Evolutionary conservation across 1,140 invertebrate genomes (phyloP), one percentile per base, ranked within the genome.

Genomic region (Pachyrhynchus sulphureomaculatus): DNA sequence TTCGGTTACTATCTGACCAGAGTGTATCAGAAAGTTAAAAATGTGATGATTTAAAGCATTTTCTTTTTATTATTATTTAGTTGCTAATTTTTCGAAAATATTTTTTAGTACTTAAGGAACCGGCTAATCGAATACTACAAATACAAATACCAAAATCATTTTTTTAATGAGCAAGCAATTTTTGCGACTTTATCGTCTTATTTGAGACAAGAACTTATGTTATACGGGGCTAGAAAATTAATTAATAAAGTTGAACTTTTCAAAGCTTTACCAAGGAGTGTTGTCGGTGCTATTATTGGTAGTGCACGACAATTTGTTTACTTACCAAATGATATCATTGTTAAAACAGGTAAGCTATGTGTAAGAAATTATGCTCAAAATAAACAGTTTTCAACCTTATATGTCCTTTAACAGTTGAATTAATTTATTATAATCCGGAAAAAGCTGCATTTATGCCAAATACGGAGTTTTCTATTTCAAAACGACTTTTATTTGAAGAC

Each of bases 311-410:
- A 71, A 2, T 72, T 79, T 55, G 72, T 82, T 57, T 82, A 73
- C 59, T 71, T 81, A 24, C 49, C 75, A 0, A 76, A 78, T 41
- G 81, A 83, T 26, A 55, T 76, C 0, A 76, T 83, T 12, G 67
- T 80, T 1, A 71, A 73, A 49, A 10, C 9, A 10, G 58, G 56
- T 59, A 23, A 21, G 42, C 36, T 3, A 26, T 6, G 6, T 18
- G 4, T 47, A 5, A 10, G 6, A 17, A 20, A 5, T 20, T 23
- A 17, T n/a, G n/a, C n/a, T n/a, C n/a, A n/a, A n/a, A n/a, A n/a
- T 32, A 32, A 6, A 32, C 12, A 32, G 5, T 32, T 32, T 32
- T 32, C 29, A 12, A 32, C 5, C 5, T 12, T 4, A 6, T 32
- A 12, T 12, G 29, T 32, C 12, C 5, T 4, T 12, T 32, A 32